Base-by-base conservation (phyloP, 2,888 invertebrate genomes). In the Eledona agricola region DNA sequence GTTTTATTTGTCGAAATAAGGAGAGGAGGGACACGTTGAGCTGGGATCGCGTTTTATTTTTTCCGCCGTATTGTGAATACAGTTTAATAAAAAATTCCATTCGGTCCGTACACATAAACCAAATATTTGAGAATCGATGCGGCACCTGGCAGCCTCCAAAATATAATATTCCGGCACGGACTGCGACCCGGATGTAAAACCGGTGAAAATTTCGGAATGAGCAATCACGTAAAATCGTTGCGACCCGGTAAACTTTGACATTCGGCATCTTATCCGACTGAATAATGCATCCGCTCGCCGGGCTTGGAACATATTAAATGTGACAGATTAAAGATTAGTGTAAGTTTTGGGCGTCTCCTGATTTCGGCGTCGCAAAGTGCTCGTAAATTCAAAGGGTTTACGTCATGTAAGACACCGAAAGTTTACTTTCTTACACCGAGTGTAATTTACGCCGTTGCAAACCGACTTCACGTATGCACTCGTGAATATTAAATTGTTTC, bases 401-500 rank as follows among this genome's bases (percentile, higher is more conserved):
- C 13, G 42, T 22, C 29, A 31, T 31, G 31, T 42, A 42, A 31
- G 20, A 42, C 46, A 22, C 31, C 13, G 22, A 42, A 50, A 47
- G 47, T 47, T 47, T 38, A 19, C 47, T 47, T 47, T 47, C 38
- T 38, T 47, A 13, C 16, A 37, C 16, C 16, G 22, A 38, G 34
- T 20, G 16, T 47, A 47, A 47, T 47, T 47, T 47, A 47, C 47
- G 29, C 29, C 34, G 31, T 31, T 15, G 37, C 29, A 47, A 47
- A 35, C 10, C 9, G 26, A 26, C 22, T 29, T 29, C 47, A 37
- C 19, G 47, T 47, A 47, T 47, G 47, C 47, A 47, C 37, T 47
- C 29, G 15, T 37, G 47, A 34, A 47, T 47, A 47, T 47, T 37
- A 47, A 47, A 47, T 38, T 47, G 47, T 47, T 47, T 47, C 47